Evolutionary conservation across 2,888 invertebrate species (phyloP).

Genomic region (Drosophila nigricruria): DNA sequence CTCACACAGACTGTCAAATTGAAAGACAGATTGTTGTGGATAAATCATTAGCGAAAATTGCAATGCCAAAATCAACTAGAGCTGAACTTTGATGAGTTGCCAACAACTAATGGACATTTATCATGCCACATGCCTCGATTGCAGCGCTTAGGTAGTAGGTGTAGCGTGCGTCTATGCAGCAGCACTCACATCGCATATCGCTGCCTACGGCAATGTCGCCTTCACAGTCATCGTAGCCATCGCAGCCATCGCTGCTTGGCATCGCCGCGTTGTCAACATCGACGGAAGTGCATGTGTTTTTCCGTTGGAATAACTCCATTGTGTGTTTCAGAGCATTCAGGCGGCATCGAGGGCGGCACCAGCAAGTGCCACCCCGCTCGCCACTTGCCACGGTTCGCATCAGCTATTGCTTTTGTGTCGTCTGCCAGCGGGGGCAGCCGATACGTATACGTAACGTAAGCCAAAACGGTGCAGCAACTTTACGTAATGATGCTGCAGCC

Average conservation of each 20-base stretch:
- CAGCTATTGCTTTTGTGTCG: conserved; percentile 16
- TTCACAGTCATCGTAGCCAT: conserved; percentile 19
- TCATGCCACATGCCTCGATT: conserved; percentile 46
- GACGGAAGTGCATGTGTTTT: conserved; percentile 79
- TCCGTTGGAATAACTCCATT: conserved; percentile 81
- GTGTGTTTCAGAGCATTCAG: conserved; percentile 74
- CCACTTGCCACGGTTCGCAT: neutral
- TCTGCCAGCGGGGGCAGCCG: conserved; percentile 26
- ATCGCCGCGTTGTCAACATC: conserved; percentile 70
- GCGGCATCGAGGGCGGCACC: conserved; percentile 63
- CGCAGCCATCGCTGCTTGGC: conserved; percentile 29
- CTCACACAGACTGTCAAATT: conserved; percentile 16
- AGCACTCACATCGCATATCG: conserved; percentile 30
- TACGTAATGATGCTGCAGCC: conserved; percentile 66
- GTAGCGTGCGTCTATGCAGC: conserved; percentile 39
- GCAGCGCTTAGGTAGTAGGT: conserved; percentile 39
- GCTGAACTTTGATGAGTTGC: conserved; percentile 49
- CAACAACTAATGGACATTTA: conserved; percentile 43
- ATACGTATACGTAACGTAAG: conserved; percentile 73
- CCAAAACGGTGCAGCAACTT: conserved; percentile 56
- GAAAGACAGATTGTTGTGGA: conserved; percentile 32
- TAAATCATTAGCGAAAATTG: conserved; percentile 27
- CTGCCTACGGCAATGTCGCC: conserved; percentile 43
- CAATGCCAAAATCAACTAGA: conserved; percentile 29
- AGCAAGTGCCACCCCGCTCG: conserved; percentile 23